A percentile compares a stretch with the other conserved stretches of the same genome.
phyloP scores from a whole-genome alignment of 2,113 vertebrate species.

The Scomber japonicus region DNA sequence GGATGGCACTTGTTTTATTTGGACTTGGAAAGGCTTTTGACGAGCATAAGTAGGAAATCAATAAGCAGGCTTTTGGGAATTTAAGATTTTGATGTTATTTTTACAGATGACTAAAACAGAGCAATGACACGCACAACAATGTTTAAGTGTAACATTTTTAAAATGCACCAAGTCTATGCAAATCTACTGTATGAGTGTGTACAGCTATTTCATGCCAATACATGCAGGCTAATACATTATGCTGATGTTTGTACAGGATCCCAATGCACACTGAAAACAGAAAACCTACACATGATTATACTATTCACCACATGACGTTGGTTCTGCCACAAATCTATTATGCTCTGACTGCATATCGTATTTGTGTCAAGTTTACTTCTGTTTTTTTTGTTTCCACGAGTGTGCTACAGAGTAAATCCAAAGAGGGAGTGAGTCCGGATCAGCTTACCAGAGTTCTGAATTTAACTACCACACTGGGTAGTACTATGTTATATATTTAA shows the following conservation, averaged over 20 bases:
- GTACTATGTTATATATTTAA: conserved; percentile 15
- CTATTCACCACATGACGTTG: not conserved
- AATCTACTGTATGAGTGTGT: too few relatives aligned
- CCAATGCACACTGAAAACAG: not conserved
- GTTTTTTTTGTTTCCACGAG: conserved; percentile 12
- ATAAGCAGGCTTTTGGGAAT: not conserved
- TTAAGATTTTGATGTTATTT: not conserved
- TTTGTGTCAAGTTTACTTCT: conserved; percentile 23
- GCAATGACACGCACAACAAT: not conserved
- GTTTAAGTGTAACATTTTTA: too few relatives aligned
- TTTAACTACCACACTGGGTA: conserved; percentile 36
- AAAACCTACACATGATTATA: too few relatives aligned
- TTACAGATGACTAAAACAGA: not conserved
- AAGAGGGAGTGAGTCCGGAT: conserved; percentile 11
- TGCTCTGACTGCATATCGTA: not conserved
- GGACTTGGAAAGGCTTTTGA: not conserved
- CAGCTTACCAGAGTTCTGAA: conserved; percentile 17
- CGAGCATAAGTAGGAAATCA: not conserved
- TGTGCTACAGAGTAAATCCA: not conserved
- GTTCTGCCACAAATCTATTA: not conserved
- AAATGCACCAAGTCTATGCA: too few relatives aligned
- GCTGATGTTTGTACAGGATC: not conserved
- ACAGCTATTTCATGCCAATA: too few relatives aligned
- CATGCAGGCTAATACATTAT: not conserved
- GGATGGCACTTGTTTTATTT: conserved; percentile 7